phyloP scores from a whole-genome alignment of 2,113 vertebrate species.

The Apaloderma vittatum region DNA sequence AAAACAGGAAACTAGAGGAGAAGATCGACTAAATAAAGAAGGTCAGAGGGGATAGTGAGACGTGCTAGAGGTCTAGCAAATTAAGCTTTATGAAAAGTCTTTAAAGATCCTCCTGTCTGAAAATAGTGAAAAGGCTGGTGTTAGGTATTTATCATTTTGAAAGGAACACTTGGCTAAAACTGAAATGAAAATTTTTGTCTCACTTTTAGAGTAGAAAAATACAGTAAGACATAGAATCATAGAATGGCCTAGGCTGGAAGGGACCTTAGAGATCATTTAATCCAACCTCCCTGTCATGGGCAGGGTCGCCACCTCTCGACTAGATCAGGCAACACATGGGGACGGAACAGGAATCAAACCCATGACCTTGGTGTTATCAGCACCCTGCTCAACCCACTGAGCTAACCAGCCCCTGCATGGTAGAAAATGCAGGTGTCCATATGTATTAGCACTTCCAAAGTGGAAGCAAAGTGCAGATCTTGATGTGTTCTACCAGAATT shows the following conservation, averaged over 20 bases:
- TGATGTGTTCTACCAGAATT: rapidly evolving
- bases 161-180: background rate
- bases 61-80: background rate
- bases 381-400: too few species aligned
- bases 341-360: too few species aligned
- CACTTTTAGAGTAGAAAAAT: background rate
- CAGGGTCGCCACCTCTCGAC: too few species aligned
- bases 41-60: background rate
- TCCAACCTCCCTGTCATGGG: too few species aligned
- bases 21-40: background rate
- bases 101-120: background rate
- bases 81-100: background rate
- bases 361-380: too few species aligned
- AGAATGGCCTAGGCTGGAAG: too few species aligned
- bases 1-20: background rate
- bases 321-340: too few species aligned
- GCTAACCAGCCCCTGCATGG: too few species aligned
- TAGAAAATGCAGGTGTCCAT: background rate
- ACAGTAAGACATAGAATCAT: rapidly evolving
- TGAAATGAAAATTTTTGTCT: background rate
- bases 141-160: background rate
- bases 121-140: background rate
- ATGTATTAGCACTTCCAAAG: background rate
- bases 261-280: too few species aligned
- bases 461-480: background rate